Conservation (phyloP, 2,797 vertebrate species). For the Diplodus sargus region DNA sequence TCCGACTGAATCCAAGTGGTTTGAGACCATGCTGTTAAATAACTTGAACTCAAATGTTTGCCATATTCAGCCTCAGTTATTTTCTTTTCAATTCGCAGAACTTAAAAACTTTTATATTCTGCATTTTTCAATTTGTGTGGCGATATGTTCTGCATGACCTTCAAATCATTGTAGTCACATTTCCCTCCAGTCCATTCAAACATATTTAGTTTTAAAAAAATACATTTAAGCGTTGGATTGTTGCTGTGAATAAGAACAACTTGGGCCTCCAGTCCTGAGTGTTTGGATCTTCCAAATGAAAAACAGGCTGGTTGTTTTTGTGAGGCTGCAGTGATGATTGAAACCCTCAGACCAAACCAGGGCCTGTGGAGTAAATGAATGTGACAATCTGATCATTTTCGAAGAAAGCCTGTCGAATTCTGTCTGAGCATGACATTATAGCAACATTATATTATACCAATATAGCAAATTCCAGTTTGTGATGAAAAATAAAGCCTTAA, state of each 20-base stretch:
- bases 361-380: background rate
- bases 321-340: background rate
- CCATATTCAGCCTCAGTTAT: background rate
- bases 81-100: background rate
- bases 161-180: background rate
- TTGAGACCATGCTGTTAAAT: background rate
- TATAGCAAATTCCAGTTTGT: background rate
- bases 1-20: too few species aligned
- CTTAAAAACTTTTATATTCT: background rate
- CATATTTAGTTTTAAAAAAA: too few species aligned
- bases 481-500: too few species aligned
- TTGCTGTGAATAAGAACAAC: background rate
- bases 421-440: background rate
- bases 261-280: background rate
- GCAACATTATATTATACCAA: too few species aligned
- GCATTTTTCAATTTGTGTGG: background rate
- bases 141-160: background rate
- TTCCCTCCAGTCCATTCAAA: background rate
- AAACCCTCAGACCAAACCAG: background rate
- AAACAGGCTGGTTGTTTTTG: background rate
- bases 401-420: background rate
- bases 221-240: background rate
- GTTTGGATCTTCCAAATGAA: too few species aligned
- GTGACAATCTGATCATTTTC: background rate
- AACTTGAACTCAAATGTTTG: background rate